Conservation (phyloP, 2,888 invertebrate genomes). For the Scaptomyza flava region DNA sequence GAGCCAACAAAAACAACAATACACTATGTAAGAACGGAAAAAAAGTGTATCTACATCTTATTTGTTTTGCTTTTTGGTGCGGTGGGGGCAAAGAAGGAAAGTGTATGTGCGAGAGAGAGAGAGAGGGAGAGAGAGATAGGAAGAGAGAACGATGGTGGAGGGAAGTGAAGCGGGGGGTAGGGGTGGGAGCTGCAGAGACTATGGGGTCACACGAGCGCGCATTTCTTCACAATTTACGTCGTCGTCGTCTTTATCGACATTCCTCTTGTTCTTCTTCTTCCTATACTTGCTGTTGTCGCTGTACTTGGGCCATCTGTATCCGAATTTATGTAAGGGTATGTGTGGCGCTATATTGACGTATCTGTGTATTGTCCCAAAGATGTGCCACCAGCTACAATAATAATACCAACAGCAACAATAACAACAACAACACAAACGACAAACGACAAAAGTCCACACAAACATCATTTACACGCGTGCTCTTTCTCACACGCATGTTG, state of each 20-base stretch:
- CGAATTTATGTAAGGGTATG: conserved; percentile 28
- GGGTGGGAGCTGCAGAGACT: conserved; percentile 52
- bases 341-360: conserved; percentile 71
- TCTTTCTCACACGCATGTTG: conserved; percentile 70
- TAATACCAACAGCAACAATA: conserved; percentile 27
- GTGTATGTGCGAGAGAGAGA: not conserved
- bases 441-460: conserved; percentile 11
- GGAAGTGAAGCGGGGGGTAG: conserved; percentile 12
- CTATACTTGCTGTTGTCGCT: conserved; percentile 17
- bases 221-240: conserved; percentile 76
- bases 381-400: conserved; percentile 61
- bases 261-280: conserved; percentile 16
- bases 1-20: conserved; percentile 36
- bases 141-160: not conserved
- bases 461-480: conserved; percentile 80
- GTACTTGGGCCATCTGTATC: conserved; percentile 54
- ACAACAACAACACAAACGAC: conserved; percentile 15
- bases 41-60: conserved; percentile 82
- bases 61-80: conserved; percentile 68
- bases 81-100: conserved; percentile 18
- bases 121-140: not conserved
- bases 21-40: conserved; percentile 61
- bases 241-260: conserved; percentile 55
- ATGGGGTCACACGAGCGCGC: conserved; percentile 79
- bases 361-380: conserved; percentile 65